Evolutionary conservation across 2,113 vertebrate genomes (phyloP).

Genomic region (Protobothrops mucrosquamatus): DNA sequence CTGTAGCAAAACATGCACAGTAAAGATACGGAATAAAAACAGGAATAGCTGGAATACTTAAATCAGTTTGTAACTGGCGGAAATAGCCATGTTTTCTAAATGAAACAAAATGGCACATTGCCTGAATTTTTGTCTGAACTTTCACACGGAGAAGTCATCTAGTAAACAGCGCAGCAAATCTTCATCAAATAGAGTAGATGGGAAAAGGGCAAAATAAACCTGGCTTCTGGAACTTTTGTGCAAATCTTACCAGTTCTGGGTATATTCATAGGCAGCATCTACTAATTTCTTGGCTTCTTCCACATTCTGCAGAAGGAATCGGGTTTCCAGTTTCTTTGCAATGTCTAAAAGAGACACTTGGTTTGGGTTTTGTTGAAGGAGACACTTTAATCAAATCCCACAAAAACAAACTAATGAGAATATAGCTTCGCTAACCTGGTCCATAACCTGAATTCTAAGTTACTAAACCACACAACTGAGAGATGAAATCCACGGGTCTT

Average conservation of each 20-base stretch:
- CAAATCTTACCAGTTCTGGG: conserved; percentile 60
- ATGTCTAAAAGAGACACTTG: conserved; percentile 7
- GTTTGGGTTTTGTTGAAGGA: background rate
- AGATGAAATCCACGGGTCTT: background rate
- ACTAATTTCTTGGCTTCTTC: conserved; percentile 77
- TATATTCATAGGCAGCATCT: conserved; percentile 79
- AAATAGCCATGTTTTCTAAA: background rate
- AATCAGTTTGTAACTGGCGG: background rate
- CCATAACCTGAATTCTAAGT: background rate
- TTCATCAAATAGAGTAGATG: background rate
- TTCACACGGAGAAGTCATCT: background rate
- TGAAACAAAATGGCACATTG: background rate
- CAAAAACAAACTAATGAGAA: background rate
- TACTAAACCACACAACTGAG: background rate
- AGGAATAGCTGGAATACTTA: background rate
- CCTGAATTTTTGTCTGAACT: background rate
- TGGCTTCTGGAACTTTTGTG: background rate
- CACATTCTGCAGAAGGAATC: conserved; percentile 66
- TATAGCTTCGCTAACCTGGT: background rate
- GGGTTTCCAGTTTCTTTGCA: conserved; percentile 52
- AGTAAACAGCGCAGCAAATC: background rate
- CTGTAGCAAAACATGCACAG: background rate
- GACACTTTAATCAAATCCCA: background rate
- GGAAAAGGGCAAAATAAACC: background rate
- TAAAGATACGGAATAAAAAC: background rate